Conservation (phyloP, 92 coral and sea anemone species). For the Scolanthus callimorphus region DNA sequence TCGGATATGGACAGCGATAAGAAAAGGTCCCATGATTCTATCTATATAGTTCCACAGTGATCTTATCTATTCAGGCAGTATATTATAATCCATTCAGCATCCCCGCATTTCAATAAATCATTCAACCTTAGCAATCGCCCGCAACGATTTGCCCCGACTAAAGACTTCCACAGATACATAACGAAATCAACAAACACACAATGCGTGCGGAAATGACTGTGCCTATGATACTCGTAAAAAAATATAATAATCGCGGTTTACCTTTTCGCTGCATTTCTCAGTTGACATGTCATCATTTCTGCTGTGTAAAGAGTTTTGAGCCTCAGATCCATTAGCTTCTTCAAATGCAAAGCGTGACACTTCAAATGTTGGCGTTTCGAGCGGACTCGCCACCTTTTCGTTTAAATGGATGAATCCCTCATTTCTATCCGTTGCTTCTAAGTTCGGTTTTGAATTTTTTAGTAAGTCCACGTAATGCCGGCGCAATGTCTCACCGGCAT, state of each 20-base stretch:
- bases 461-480: conserved; percentile 54
- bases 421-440: background rate
- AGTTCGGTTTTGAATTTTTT: conserved; percentile 25
- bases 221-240: too few relatives aligned
- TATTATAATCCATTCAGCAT: too few relatives aligned
- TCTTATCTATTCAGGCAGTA: too few relatives aligned
- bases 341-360: conserved; percentile 11
- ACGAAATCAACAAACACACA: too few relatives aligned
- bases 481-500: conserved; percentile 64
- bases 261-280: conserved; percentile 5
- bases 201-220: too few relatives aligned
- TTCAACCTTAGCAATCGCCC: background rate
- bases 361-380: conserved; percentile 17
- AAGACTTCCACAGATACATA: too few relatives aligned
- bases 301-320: background rate
- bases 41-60: too few relatives aligned
- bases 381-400: conserved; percentile 4
- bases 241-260: background rate
- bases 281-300: background rate
- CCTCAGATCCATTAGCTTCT: background rate
- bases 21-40: too few relatives aligned
- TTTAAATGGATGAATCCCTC: conserved; percentile 5
- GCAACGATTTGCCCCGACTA: background rate
- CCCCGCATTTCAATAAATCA: too few relatives aligned
- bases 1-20: too few relatives aligned